Evolutionary conservation across 2,797 vertebrate species (phyloP).

Genomic region (Synaphobranchus kaupii): DNA sequence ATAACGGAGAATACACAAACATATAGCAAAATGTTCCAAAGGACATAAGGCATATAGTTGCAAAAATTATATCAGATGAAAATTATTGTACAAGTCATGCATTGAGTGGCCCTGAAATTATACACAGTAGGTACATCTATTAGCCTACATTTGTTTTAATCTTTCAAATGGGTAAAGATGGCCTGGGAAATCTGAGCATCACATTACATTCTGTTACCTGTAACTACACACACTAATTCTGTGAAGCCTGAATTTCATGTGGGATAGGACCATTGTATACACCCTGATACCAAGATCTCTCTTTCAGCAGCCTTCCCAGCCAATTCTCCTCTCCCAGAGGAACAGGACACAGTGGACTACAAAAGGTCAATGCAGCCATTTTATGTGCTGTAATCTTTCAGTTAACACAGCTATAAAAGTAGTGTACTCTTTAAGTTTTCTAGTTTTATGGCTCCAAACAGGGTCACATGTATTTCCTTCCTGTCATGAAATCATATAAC

Average conservation of each 20-base stretch:
- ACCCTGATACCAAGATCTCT: neutral
- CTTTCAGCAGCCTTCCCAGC: neutral
- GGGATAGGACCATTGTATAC: neutral
- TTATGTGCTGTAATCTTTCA: neutral
- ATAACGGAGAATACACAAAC: too few species aligned
- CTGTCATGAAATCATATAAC: neutral
- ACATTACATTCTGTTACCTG: too few species aligned
- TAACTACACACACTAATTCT: neutral
- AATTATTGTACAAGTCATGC: too few species aligned
- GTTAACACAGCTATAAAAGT: neutral
- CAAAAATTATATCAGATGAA: too few species aligned
- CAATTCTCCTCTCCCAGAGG: neutral
- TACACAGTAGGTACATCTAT: too few species aligned
- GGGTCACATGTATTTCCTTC: neutral
- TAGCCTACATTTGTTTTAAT: too few species aligned
- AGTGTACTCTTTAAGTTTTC: neutral
- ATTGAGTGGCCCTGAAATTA: too few species aligned
- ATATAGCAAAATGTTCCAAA: too few species aligned
- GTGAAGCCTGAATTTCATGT: neutral
- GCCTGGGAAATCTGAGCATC: too few species aligned
- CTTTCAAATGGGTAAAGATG: too few species aligned
- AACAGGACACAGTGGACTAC: neutral
- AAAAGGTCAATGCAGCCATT: neutral
- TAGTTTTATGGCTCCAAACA: neutral
- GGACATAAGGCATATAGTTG: too few species aligned